Conservation (phyloP, 2,888 invertebrate species). For the Ennomos erosarius region DNA sequence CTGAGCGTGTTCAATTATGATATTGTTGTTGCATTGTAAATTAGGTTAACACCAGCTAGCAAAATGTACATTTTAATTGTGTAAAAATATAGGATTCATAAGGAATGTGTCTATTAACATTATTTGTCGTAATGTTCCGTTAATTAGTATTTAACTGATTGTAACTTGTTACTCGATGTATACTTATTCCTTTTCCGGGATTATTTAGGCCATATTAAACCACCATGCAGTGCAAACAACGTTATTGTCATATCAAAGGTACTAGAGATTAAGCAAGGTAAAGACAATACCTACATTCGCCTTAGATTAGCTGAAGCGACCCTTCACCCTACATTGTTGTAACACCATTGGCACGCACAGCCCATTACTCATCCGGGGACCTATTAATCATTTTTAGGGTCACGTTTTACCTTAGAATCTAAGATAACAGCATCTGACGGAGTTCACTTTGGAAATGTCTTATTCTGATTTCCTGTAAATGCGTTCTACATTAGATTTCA, state of each 20-base stretch:
- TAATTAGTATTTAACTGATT: not conserved
- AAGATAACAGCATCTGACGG: slow-evolving; percentile 22
- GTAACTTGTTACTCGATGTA: not conserved
- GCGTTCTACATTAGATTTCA: no score
- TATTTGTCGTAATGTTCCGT: no score
- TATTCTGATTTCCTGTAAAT: slow-evolving; percentile 3
- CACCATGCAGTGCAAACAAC: not conserved
- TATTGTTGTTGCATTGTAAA: not conserved
- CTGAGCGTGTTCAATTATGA: slow-evolving; percentile 18
- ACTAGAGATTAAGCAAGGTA: slow-evolving; percentile 1
- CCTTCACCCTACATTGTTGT: slow-evolving; percentile 35
- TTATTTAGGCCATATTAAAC: no score
- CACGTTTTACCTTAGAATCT: slow-evolving; percentile 34
- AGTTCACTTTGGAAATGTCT: slow-evolving; percentile 16
- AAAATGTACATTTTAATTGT: not conserved
- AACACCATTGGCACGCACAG: slow-evolving; percentile 45
- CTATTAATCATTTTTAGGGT: slow-evolving; percentile 47
- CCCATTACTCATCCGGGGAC: slow-evolving; percentile 46
- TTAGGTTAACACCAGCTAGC: not conserved
- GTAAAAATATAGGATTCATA: not conserved
- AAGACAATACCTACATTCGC: slow-evolving; percentile 26
- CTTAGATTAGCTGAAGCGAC: slow-evolving; percentile 24
- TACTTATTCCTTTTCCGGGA: no score
- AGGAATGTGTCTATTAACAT: no score
- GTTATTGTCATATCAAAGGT: slow-evolving; percentile 10